Evolutionary conservation across 1,140 invertebrate genomes (phyloP), one percentile per base, ranked within the genome.

Genomic region (Anastatus disparis): DNA sequence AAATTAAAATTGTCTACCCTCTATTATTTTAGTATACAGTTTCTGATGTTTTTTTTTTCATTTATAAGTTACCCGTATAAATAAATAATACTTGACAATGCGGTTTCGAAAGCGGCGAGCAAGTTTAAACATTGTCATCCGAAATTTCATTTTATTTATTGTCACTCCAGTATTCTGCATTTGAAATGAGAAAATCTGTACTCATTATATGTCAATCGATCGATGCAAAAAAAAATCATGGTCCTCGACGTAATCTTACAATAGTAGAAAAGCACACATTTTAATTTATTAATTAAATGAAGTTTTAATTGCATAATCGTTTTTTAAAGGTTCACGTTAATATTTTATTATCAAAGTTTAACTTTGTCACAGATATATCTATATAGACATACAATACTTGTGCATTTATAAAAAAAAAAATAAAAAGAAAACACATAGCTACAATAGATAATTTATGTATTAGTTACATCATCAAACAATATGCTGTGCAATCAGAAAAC

Each of bases 271-370:
- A 35, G 31, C 31, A n/a, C 31, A 35, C 31, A 35, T 10, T 35
- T 35, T 17, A 8, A 8, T 44, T 12, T 44, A 44, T 44, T 12
- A 7, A 59, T n/a, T 58, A 17, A 6, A 66, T 27, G 22, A 40
- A 56, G 46, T 56, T 17, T 35, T 31, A 46, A 13, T 13, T 29
- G 31, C 20, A 48, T 4, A 17, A 59, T 68, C 59, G 55, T 68
- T 68, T 42, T 59, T 27, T 27, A n/a, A n/a, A 29, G 27, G 3
- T 42, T 61, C 66, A 62, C 31, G 56, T 69, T 69, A 61, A 69
- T 22, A 42, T 62, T 69, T 69, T 61, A 61, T 61, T 69, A 17
- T 69, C 35, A 61, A 69, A 61, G 56, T 69, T 69, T 69, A 69
- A 69, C 24, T 31, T 15, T 59, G 27, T 35, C 42, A 8, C 12